A percentile compares a stretch with the other conserved stretches of the same genome.
phyloP scores from a whole-genome alignment of 2,797 vertebrate species.

The Leptatherina wallacei region DNA sequence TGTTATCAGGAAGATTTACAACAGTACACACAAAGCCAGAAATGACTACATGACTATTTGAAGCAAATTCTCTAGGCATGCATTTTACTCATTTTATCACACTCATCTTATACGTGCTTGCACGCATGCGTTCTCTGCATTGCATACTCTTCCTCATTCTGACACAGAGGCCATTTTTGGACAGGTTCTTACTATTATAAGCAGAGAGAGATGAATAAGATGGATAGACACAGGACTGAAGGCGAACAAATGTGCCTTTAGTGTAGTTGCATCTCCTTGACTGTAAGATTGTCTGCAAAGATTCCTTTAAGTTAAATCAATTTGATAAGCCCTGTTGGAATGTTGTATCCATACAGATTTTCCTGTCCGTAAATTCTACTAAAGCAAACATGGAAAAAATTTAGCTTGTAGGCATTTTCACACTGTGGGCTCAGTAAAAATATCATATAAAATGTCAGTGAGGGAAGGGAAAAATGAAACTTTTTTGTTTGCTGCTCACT shows the following conservation, averaged over 20 bases:
- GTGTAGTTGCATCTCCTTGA: conserved; percentile 4
- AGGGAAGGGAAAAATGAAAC: not conserved
- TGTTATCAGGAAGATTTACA: not conserved
- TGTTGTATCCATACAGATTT: conserved; percentile 43
- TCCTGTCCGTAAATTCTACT: conserved; percentile 36
- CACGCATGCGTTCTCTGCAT: conserved; percentile 11
- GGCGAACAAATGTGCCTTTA: conserved; percentile 11
- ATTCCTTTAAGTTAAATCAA: conserved; percentile 59
- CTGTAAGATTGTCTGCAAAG: conserved; percentile 31
- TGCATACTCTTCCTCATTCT: conserved; percentile 7
- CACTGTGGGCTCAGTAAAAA: not conserved
- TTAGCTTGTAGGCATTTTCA: conserved; percentile 12
- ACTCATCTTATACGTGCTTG: conserved; percentile 1
- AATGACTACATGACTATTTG: not conserved
- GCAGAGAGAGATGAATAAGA: conserved; percentile 18
- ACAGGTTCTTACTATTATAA: conserved; percentile 12
- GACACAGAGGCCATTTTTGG: not conserved
- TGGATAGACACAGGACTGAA: conserved; percentile 6
- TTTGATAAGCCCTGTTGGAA: conserved; percentile 62
- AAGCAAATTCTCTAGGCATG: conserved; percentile 16
- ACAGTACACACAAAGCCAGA: not conserved
- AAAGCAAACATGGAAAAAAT: conserved; percentile 9
- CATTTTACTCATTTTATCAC: conserved; percentile 26
- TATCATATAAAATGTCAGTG: not conserved
- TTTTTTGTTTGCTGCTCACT: conserved; percentile 1